Base-by-base conservation (phyloP, 2,797 vertebrate species). In the Myotis myotis region DNA sequence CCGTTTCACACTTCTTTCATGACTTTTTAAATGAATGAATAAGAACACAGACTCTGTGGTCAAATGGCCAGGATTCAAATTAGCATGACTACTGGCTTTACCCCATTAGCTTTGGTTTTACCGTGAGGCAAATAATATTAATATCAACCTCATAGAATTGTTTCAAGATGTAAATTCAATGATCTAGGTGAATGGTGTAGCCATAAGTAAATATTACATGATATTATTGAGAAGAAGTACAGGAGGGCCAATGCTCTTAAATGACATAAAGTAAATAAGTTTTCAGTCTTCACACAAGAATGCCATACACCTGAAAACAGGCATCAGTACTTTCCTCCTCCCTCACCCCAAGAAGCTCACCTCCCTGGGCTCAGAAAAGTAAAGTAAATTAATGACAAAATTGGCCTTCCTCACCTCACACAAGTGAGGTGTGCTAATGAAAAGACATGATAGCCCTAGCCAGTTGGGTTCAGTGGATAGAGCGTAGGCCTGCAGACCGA, bases 141-240 rank as follows among this genome's bases (percentile, higher is more conserved):
- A 36, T 44, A 83, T 38, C 62, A 72, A 41, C n/a, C 53, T 51
- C 38, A 51, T 6, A 79, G 28, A 10, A 20, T 76, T 85, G 30
- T 70, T 72, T 91, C 60, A 49, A 83, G 64, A 71, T 55, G 41
- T 60, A 55, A 86, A 86, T 51, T 47, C 79, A 72, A 62, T 44
- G 41, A 62, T 51, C 3, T 11, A 17, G 49, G 68, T 17, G 10
- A 82, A 81, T 51, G 17, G 74, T 53, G 30, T 60, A 86, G 51
- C 82, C 89, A 66, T 87, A 88, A 57, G 36, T 84, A 82, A 80
- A 70, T 68, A 33, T 49, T 47, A 71, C 33, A 66, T n/a, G 11
- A 68, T 91, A 44, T 83, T 57, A 83, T 6, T 78, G 71, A 94
- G 23, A 79, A 83, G 79, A 89, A 93, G 86, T 16, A 71, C 13